These are phyloP conservation scores for Tragopan temminckii DNA, from an alignment of 2,797 vertebrate genomes.

Conservation along the genomic window DNA sequence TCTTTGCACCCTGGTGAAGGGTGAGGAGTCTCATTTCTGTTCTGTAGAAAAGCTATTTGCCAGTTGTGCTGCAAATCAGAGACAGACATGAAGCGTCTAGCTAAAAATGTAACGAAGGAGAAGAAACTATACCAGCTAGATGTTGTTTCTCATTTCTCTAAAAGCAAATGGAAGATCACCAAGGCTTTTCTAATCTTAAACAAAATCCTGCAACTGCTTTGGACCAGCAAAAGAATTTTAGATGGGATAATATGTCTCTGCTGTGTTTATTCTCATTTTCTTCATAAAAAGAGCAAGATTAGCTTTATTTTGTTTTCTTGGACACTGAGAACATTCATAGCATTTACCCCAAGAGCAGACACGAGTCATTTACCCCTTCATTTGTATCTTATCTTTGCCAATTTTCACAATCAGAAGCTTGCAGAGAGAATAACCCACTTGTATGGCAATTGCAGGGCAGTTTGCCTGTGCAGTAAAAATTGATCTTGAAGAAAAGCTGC, in stretches of 20 bases:
- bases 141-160: neutral
- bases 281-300: neutral
- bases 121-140: neutral
- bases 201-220: conserved; percentile 43
- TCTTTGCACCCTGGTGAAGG: neutral
- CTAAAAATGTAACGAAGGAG: neutral
- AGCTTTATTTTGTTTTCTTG: neutral
- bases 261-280: neutral
- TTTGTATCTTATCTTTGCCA: neutral
- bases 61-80: neutral
- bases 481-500: neutral
- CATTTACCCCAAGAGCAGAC: neutral
- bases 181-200: conserved; percentile 3
- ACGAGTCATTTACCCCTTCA: neutral
- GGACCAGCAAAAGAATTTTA: neutral
- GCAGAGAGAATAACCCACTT: neutral
- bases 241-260: neutral
- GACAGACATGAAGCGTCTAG: neutral
- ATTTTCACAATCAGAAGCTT: neutral
- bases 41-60: neutral
- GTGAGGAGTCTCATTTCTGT: neutral
- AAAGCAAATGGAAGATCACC: neutral
- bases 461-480: neutral
- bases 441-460: neutral
- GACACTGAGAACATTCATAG: neutral